phyloP scores from a whole-genome alignment of 2,888 invertebrate species.

The Apamea sordens region DNA sequence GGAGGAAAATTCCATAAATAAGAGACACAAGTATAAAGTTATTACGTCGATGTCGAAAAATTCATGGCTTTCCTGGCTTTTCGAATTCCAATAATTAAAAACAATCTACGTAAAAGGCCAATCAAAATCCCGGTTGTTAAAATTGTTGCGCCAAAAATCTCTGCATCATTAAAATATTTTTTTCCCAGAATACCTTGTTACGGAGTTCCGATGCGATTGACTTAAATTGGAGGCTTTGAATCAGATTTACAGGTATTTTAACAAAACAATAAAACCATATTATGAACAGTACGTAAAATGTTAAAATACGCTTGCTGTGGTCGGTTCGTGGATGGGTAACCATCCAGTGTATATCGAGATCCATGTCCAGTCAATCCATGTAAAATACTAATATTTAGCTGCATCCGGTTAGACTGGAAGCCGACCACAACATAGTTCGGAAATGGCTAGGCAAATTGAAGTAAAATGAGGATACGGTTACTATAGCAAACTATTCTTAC shows the following conservation, averaged over 20 bases:
- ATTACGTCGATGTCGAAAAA: constrained; percentile 8
- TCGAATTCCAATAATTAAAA: constrained; percentile 34
- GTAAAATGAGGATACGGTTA: neutral
- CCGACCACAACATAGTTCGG: neutral
- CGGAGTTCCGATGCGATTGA: constrained; percentile 6
- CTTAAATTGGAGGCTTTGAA: neutral
- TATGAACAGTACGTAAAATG: neutral
- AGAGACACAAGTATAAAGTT: neutral
- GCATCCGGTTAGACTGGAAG: neutral
- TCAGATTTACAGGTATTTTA: neutral
- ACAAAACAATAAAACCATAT: neutral
- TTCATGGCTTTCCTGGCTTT: neutral
- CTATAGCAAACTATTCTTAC: neutral
- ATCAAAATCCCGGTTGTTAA: constrained; percentile 26
- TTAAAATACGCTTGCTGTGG: neutral
- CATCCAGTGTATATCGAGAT: neutral
- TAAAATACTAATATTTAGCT: neutral
- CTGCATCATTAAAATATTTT: constrained; percentile 41
- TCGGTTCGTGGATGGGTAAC: neutral
- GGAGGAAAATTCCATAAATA: neutral
- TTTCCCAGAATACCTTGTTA: constrained; percentile 28
- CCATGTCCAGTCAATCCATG: neutral
- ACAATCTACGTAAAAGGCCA: constrained; percentile 35
- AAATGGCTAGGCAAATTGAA: neutral
- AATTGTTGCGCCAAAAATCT: constrained; percentile 5